A percentile compares a stretch with the other conserved stretches of the same genome.
Conservation (phyloP, 2,113 vertebrate genomes). For the Boulengeromyrus knoepffleri region DNA sequence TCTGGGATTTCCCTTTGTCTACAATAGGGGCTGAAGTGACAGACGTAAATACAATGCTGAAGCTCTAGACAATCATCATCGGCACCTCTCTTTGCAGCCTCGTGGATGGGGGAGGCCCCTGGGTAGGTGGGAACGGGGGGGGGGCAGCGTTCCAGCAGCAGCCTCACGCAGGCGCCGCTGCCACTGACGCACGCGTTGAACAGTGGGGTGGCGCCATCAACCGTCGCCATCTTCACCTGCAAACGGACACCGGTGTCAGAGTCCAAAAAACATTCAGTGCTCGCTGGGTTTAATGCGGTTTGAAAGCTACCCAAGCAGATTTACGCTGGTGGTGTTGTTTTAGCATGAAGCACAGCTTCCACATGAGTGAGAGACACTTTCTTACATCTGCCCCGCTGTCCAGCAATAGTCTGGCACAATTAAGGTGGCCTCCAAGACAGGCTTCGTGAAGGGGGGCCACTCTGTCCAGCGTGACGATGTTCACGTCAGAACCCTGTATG, state of each 20-base stretch:
- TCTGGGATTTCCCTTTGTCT: neutral
- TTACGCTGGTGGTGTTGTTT: neutral
- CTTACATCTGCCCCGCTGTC: conserved; percentile 76
- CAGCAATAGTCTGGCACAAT: conserved; percentile 75
- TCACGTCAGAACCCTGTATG: conserved; percentile 73
- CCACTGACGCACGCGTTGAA: conserved; percentile 79
- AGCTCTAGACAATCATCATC: too few species aligned
- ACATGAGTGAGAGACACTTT: neutral
- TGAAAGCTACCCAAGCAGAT: too few species aligned
- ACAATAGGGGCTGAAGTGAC: neutral
- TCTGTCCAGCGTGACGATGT: conserved; percentile 72
- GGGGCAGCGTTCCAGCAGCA: conserved; percentile 68
- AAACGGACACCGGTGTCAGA: neutral
- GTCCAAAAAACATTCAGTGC: neutral
- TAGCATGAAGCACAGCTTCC: too few species aligned
- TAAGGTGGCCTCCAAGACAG: conserved; percentile 76
- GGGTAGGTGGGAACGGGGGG: conserved; percentile 48
- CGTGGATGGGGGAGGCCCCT: conserved; percentile 71
- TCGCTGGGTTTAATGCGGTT: neutral
- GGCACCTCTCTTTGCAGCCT: conserved; percentile 74
- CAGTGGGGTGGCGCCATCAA: conserved; percentile 77
- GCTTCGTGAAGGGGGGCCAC: conserved; percentile 85
- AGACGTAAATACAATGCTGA: neutral
- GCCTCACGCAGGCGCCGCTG: conserved; percentile 66
- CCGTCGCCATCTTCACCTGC: conserved; percentile 67